These are phyloP conservation scores for Alitta virens DNA, from an alignment of 2,888 invertebrate genomes.

Conservation along the genomic window DNA sequence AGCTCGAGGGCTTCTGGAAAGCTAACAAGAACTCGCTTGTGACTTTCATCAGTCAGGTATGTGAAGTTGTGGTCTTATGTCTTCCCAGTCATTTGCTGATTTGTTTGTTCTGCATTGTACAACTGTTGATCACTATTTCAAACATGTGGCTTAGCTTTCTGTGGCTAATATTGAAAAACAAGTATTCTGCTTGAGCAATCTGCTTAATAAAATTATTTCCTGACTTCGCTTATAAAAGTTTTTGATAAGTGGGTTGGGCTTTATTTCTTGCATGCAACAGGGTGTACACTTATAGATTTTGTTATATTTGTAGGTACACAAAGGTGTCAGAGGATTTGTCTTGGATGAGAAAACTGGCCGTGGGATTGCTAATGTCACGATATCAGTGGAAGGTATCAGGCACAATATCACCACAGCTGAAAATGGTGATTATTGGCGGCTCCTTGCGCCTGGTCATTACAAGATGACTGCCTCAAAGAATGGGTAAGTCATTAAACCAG, in stretches of 20 bases:
- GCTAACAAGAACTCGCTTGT: conserved; percentile 85
- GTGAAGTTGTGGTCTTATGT: no score
- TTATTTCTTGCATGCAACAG: no score
- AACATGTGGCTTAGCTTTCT: no score
- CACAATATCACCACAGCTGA: conserved; percentile 78
- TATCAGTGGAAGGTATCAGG: conserved; percentile 74
- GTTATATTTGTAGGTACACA: conserved; percentile 83
- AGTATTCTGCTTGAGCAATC: no score
- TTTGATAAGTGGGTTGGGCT: no score
- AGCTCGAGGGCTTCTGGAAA: conserved; percentile 79
- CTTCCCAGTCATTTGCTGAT: no score
- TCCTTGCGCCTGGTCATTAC: conserved; percentile 85
- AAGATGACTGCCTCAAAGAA: conserved; percentile 64
- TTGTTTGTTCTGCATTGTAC: no score
- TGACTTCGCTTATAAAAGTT: no score
- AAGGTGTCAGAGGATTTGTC: conserved; percentile 82
- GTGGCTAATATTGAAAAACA: no score
- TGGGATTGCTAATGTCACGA: conserved; percentile 72
- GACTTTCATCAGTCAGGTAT: conserved; percentile 81
- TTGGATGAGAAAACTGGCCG: conserved; percentile 66
- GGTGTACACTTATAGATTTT: no score
- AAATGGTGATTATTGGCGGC: conserved; percentile 90
- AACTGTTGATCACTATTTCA: no score
- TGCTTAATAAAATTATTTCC: no score
- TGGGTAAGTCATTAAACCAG: conserved; percentile 35